Evolutionary conservation across 1,140 invertebrate species (phyloP), one percentile per base, ranked within the genome.

Genomic region (Heliconius nattereri): DNA sequence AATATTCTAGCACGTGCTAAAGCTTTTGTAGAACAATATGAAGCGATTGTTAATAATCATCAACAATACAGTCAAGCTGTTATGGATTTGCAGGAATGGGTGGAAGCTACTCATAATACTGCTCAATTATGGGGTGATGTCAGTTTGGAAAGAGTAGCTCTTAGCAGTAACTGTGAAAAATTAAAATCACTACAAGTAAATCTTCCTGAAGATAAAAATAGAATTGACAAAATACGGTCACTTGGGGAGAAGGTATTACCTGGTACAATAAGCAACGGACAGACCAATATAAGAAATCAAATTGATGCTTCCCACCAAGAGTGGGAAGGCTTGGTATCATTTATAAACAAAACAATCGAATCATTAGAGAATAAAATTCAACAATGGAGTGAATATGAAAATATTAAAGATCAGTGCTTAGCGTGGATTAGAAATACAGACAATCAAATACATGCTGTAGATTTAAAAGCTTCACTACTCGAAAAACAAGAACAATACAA

Each of bases 301-400:
- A 97, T 98, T 23, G 98, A 98, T 89, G 96, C 96, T 0, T 98
- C 97, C 0, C 97, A 98, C 87, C 97, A 98, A 91, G 98, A 98
- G 94, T 98, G 98, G 98, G 97, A 98, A 93, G 96, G 96, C n/a
- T 92, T 98, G 1, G 92, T 97, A 0, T 97, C 97, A 0, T 95
- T 96, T 26, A 96, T 98, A 7, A 96, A 96, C 86, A 96, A 96
- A 6, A 97, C 97, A 1, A 97, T 98, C 77, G 97, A 97, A 83
- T 95, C 95, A 0, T 90, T 98, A 40, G 97, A 98, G 91, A 96
- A 95, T 29, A 98, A 98, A 88, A 95, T 99, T 5, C 97, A 98
- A 84, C 97, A 98, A 86, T 99, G 98, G 98, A 96, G 96, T 78
- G 98, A 98, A 86, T 99, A 98, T 94, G 98, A 99, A 90, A 95